Base-by-base conservation (phyloP, 2,888 invertebrate genomes). In the Zaprionus lineosus region DNA sequence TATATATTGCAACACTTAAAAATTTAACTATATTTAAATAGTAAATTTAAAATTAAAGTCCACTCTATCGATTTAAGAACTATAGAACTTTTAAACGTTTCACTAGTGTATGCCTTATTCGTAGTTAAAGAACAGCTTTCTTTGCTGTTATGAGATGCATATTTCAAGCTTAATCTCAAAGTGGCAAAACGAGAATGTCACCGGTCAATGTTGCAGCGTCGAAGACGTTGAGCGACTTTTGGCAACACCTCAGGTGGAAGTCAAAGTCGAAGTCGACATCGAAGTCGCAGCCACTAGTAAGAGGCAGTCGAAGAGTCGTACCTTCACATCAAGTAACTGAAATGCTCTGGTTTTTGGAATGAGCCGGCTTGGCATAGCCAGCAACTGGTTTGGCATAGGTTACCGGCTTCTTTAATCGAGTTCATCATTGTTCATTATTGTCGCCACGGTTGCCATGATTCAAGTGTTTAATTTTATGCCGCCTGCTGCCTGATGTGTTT, bases 381-480 rank as follows among this genome's bases (percentile, higher is more conserved):
- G 52, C 58, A 77, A 82, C 75, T 74, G 82, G 75, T 82, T 82
- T 77, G 66, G 58, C 66, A 50, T 52, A 46, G 51, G 26, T 33
- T 14, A 51, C 39, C 39, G 47, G 56, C 74, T 63, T 68, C 84
- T 81, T 84, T 77, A 78, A 82, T 82, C 78, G 74, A 84, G 78
- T 78, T 79, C 78, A 79, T 79, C 78, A 84, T 77, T 79, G 78
- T 82, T 79, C 78, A 84, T 79, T 79, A 84, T 84, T 79, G 78
- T 79, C 83, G 78, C 78, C 78, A 82, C 52, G 74, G 74, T 53
- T 75, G 56, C 46, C 66, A 69, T 56, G 73, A 56, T 74, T 74
- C 83, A 74, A 84, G 83, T 79, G 83, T 74, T 79, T 79, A 79
- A 79, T 82, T 79, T 79, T 66, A 79, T 84, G 74, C 78, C 85